A percentile compares a stretch with the other conserved stretches of the same genome.
Evolutionary conservation across 92 coral and sea anemone species (phyloP).

Genomic region (Metridium senile): DNA sequence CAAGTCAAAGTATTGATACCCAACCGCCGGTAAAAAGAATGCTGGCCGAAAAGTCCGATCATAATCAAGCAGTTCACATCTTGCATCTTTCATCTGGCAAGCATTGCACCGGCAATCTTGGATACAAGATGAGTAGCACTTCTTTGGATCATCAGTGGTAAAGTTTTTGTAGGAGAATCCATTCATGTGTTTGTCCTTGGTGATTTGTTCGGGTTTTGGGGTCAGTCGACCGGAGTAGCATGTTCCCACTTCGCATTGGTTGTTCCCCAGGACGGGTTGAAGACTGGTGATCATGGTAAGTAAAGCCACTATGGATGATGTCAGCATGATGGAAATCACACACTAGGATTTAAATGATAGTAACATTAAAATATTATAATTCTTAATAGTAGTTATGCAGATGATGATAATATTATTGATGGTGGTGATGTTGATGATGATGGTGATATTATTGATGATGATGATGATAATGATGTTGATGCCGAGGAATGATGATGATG

Average conservation of each 20-base stretch:
- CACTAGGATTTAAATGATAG: too few relatives aligned
- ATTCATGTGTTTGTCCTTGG: not conserved
- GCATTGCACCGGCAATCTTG: constrained; percentile 13
- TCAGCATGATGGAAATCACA: too few relatives aligned
- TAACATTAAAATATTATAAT: too few relatives aligned
- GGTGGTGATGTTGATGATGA: too few relatives aligned
- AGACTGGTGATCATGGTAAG: not conserved
- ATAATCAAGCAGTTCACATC: constrained; percentile 1
- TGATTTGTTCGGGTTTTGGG: not conserved
- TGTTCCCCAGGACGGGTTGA: not conserved
- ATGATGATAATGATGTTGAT: not conserved
- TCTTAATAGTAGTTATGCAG: too few relatives aligned
- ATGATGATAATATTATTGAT: too few relatives aligned
- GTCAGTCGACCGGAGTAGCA: not conserved
- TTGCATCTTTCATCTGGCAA: constrained; percentile 3
- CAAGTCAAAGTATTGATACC: not conserved
- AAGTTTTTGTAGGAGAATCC: constrained; percentile 13
- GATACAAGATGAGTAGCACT: constrained; percentile 2
- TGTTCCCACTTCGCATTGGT: not conserved
- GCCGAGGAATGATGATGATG: too few relatives aligned
- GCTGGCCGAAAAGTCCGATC: not conserved
- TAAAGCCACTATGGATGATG: not conserved
- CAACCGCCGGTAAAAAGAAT: not conserved
- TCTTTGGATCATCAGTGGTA: constrained; percentile 13
- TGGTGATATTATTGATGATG: not conserved